phyloP scores from a whole-genome alignment of 2,888 invertebrate species.

The Auanema sp. region DNA sequence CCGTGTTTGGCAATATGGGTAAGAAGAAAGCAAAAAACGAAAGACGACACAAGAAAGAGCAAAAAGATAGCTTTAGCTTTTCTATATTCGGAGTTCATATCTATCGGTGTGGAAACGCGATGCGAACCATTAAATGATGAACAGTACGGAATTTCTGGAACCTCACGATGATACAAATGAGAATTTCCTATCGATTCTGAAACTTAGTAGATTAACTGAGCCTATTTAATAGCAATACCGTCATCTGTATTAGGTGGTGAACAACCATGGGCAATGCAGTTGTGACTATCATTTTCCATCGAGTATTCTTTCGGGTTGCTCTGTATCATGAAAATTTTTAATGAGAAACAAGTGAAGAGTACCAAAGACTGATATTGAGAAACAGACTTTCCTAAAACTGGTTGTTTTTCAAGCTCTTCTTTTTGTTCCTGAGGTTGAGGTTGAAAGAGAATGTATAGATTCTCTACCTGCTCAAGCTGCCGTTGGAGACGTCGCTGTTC shows the following conservation, averaged over 20 bases:
- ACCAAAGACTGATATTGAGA: conserved; percentile 41
- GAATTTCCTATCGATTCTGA: too few species aligned
- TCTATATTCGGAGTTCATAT: conserved; percentile 12
- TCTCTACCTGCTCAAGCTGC: conserved; percentile 27
- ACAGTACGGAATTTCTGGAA: conserved; percentile 18
- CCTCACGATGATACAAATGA: conserved; percentile 17
- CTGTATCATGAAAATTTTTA: too few species aligned
- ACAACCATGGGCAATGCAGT: conserved; percentile 21
- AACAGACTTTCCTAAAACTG: conserved; percentile 33
- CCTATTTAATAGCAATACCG: neutral
- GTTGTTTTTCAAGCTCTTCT: conserved; percentile 23
- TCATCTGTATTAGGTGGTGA: conserved; percentile 13
- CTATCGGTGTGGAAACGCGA: conserved; percentile 10
- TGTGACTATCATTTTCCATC: conserved; percentile 14
- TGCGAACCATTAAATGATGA: conserved; percentile 9
- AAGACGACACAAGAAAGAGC: conserved; percentile 12
- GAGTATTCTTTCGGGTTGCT: neutral
- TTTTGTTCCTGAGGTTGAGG: neutral
- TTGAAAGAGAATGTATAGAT: neutral
- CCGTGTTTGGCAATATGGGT: too few species aligned
- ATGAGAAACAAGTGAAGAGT: too few species aligned
- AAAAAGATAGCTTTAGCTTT: conserved; percentile 8
- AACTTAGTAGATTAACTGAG: too few species aligned
- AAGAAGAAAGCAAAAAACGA: too few species aligned
- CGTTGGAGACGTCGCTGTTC: conserved; percentile 35